Base-by-base conservation (phyloP, 2,797 vertebrate genomes). In the Intellagama lesueurii region DNA sequence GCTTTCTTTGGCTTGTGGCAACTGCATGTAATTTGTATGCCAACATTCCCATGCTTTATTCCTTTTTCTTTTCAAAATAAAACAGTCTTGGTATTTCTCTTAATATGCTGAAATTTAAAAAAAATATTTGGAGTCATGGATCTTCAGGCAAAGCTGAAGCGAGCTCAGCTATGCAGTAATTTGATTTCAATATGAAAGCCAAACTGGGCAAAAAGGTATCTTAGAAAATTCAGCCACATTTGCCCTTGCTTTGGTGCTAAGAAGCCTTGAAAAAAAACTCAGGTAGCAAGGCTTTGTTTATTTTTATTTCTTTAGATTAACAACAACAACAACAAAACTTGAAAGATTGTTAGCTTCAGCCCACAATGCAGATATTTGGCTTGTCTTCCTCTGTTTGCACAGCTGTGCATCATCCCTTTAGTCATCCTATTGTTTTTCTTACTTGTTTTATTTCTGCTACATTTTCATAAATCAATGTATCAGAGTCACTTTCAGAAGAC, bases 381-480 rank as follows among this genome's bases (percentile, higher is more conserved):
- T 84, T 87, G 80, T 87, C 91, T 76, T 32, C 6, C 30, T 89
- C 4, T 40, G 90, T 92, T 94, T 94, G 92, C 68, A 72, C 26
- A 75, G n/a, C 5, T 91, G 8, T 1, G 0, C n/a, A 91, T 91
- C 78, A 90, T 77, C 85, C n/a, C 28, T 92, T 69, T 7, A 79
- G n/a, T 32, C 91, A 8, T 22, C 4, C 2, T 9, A 79, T 75
- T 83, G 85, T 89, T 87, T 70, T 76, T 72, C 16, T 52, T 78
- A 89, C 83, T 91, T 92, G 17, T 88, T 94, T 96, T 89, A 89
- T 92, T 94, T 90, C 44, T 88, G 81, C 56, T 89, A 75, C 11
- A 90, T 91, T 94, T 94, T 92, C 91, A 92, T 94, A 94, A 94
- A 93, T 94, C 87, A 91, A 92, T 91, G 70, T 83, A 93, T 90